Evolutionary conservation across 2,797 vertebrate genomes (phyloP).

Genomic region (Gambelia wislizenii): DNA sequence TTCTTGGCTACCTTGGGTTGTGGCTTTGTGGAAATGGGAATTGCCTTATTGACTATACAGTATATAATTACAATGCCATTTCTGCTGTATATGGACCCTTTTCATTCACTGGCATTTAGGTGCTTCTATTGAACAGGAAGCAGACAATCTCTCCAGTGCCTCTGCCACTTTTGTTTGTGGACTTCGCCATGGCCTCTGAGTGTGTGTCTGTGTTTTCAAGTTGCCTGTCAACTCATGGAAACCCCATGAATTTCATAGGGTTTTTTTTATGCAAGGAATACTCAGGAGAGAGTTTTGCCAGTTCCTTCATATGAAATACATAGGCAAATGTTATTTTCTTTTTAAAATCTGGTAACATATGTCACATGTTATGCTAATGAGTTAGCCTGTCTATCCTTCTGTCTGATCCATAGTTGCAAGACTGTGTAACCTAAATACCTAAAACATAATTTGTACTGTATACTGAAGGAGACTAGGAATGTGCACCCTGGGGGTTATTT

Average conservation of each 20-base stretch:
- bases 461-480: too few species aligned
- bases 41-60: constrained; percentile 62
- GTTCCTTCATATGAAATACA: not conserved
- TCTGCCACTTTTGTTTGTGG: not conserved
- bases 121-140: constrained; percentile 61
- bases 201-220: too few species aligned
- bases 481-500: too few species aligned
- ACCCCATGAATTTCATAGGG: too few species aligned
- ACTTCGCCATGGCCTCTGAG: constrained; percentile 21
- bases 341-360: not conserved
- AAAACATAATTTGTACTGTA: too few species aligned
- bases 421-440: too few species aligned
- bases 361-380: too few species aligned
- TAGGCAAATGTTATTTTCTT: not conserved
- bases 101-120: constrained; percentile 38
- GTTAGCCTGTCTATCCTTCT: too few species aligned
- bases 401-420: too few species aligned
- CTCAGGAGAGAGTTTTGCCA: too few species aligned
- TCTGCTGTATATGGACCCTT: constrained; percentile 51
- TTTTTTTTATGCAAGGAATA: too few species aligned
- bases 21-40: constrained; percentile 61
- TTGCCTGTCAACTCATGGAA: too few species aligned
- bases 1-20: not conserved
- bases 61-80: constrained; percentile 68
- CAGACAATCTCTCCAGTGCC: constrained; percentile 58